A percentile compares a stretch with the other conserved stretches of the same genome.
phyloP scores from a whole-genome alignment of 2,797 vertebrate genomes.

The Aulostomus chinensis region DNA sequence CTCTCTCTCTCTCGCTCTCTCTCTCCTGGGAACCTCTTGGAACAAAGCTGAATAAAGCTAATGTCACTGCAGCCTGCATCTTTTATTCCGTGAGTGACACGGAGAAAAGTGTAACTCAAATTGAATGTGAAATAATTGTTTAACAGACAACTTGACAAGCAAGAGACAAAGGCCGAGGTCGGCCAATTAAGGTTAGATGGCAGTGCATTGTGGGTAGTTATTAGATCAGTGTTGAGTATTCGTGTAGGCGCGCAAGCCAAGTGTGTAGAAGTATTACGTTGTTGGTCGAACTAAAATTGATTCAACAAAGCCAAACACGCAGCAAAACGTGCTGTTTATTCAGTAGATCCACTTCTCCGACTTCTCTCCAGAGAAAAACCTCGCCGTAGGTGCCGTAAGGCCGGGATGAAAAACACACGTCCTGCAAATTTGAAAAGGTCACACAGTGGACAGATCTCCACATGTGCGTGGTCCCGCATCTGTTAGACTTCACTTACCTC shows the following conservation, averaged over 20 bases:
- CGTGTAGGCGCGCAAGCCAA: slow-evolving; percentile 19
- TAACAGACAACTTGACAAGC: slow-evolving; percentile 47
- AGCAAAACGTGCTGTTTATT: slow-evolving; percentile 12
- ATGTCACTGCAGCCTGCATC: slow-evolving; percentile 31
- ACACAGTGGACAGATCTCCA: slow-evolving; percentile 31
- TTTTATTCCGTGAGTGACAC: slow-evolving; percentile 29
- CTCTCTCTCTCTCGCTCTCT: slow-evolving; percentile 5
- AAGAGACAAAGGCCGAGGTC: slow-evolving; percentile 44
- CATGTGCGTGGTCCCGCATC: slow-evolving; percentile 44
- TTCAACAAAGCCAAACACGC: slow-evolving; percentile 1
- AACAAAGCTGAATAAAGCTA: slow-evolving; percentile 50
- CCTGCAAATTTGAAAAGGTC: slow-evolving; percentile 53
- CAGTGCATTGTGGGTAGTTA: slow-evolving; percentile 57
- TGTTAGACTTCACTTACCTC: slow-evolving; percentile 29
- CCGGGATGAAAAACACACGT: slow-evolving; percentile 38
- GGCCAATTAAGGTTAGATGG: slow-evolving; percentile 21
- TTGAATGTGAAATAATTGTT: slow-evolving; percentile 52
- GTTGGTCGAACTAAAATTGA: not conserved
- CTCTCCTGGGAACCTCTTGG: slow-evolving; percentile 33
- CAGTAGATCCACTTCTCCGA: not conserved
- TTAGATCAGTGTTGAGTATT: slow-evolving; percentile 53
- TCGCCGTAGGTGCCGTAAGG: slow-evolving; percentile 24
- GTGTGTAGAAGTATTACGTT: slow-evolving; percentile 1
- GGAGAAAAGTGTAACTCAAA: slow-evolving; percentile 28
- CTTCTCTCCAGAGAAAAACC: slow-evolving; percentile 22